Base-by-base conservation (phyloP, 2,888 invertebrate species). In the Malthinus seriepunctatus region DNA sequence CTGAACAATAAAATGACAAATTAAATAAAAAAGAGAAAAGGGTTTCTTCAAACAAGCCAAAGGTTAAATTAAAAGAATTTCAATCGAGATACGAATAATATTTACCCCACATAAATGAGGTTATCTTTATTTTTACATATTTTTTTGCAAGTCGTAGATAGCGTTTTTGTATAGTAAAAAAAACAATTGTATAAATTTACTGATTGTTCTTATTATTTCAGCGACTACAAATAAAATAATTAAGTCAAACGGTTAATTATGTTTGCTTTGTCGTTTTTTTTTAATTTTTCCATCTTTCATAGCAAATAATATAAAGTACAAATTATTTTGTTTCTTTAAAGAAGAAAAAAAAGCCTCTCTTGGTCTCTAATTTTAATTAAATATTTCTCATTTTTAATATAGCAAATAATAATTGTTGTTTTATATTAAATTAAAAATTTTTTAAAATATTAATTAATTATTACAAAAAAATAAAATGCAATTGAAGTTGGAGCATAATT, bases 1-100 rank as follows among this genome's bases (percentile, higher is more conserved):
- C 69, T 70, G 69, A 70, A 75, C 73, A 76, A 77, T 75, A 76
- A 76, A 75, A 77, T 73, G 76, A 76, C 77, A 76, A 76, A 75
- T 77, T 77, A 76, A 76, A 77, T 75, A 74, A 75, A 74, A 72
- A 69, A 67, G 60, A 59, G 51, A 65, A 67, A 72, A 69, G 74
- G 74, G 71, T 75, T 76, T 75, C 74, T 74, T 74, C 71, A 76
- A 76, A 75, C 74, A 75, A 72, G 70, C 71, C 67, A 71, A 72
- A 71, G 72, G 73, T 73, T 74, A 74, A 75, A 76, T 76, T 75
- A 74, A 75, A 76, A 75, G 75, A 74, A 74, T 73, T 75, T 73
- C 74, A 74, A 75, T 75, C 72, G 72, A 68, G 73, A 71, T 71
- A 67, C 69, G 65, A 63, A 62, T 63, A 60, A 52, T 63, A 63